Evolutionary conservation across 2,797 vertebrate species (phyloP), one percentile per base, ranked within the genome.

Genomic region (Hippoglossus hippoglossus): DNA sequence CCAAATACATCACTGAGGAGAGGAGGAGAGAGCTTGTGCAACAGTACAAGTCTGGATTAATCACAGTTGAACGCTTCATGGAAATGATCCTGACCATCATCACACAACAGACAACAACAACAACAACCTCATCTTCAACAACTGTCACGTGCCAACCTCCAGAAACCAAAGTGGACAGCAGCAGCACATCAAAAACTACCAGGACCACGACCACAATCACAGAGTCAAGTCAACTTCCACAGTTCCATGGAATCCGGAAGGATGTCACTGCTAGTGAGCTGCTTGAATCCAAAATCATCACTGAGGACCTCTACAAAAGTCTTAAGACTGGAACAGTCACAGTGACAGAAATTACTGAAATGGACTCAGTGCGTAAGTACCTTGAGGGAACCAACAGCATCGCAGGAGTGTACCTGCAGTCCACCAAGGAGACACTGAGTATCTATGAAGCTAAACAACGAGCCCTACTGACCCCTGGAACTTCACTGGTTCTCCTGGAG

Each of bases 1-100:
- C 95, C 0, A 95, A 94, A 71, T 95, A 94, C 47, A 92, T 96
- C 81, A 89, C 79, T 0, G 96, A 97, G 75, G 92, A 89, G 0
- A 83, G 83, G 67, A 88, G 94, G 31, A 81, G 91, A 47, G 94
- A 94, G 59, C 86, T 97, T 0, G 91, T 97, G 51, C 89, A 84
- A 58, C 84, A 92, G 59, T 95, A 87, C 74, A 95, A 91, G 49
- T 90, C 88, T 0, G 94, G 95, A 44, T 12, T 63, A 0, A 88
- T 94, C 55, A 81, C 79, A 36, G 50, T 95, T 0, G 80, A 89
- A 3, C 80, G 92, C 3, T 73, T 96, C 60, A 85, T 92, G 26
- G 72, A 93, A 67, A 89, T 90, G n/a, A 91, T 95, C 62, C 31
- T 86, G 50, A 77, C 58, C n/a, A 77, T 75, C 65, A 87, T 74